phyloP scores from a whole-genome alignment of 2,113 vertebrate species.

The Marcusenius ussheri region DNA sequence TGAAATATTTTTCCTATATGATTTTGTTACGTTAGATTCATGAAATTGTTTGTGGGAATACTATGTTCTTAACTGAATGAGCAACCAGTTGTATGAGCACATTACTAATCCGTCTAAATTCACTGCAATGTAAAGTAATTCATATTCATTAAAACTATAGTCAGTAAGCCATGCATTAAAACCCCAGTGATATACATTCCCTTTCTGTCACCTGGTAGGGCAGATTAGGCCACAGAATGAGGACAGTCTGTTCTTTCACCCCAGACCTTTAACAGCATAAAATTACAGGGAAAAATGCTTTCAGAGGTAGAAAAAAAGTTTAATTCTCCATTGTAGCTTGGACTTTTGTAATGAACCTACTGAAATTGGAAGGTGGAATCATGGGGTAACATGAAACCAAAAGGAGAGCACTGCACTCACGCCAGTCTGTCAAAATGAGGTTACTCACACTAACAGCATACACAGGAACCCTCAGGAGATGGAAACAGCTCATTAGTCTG shows the following conservation, averaged over 20 bases:
- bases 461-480: neutral
- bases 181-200: neutral
- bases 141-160: neutral
- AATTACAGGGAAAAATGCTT: constrained; percentile 9
- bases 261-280: neutral
- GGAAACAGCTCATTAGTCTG: constrained; percentile 7
- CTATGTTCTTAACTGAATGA: neutral
- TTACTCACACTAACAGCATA: neutral
- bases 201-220: neutral
- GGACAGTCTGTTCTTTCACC: neutral
- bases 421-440: neutral
- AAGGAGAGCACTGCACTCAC: neutral
- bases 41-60: neutral
- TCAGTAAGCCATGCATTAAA: neutral
- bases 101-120: neutral
- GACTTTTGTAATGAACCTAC: constrained; percentile 3
- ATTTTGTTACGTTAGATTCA: neutral
- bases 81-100: neutral
- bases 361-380: neutral
- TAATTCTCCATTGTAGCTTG: neutral
- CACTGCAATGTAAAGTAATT: neutral
- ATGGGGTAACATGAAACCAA: neutral
- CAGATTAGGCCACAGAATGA: neutral
- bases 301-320: constrained; percentile 4
- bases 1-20: neutral